Base-by-base conservation (phyloP, 2,888 invertebrate species). In the Acrobeloides nanus region DNA sequence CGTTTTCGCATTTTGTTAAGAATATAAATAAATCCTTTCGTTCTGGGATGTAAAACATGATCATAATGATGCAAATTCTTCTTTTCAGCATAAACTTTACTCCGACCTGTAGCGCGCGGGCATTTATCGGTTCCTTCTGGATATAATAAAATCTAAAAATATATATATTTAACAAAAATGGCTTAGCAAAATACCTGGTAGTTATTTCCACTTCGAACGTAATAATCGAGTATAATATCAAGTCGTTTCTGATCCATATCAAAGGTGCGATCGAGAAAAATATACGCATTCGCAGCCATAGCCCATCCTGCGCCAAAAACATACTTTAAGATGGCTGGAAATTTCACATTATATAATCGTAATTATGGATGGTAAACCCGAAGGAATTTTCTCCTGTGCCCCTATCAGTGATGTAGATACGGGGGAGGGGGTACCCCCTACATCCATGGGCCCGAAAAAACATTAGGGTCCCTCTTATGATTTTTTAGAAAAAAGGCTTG, bases 51-150 rank as follows among this genome's bases (percentile, higher is more conserved):
- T 3, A 89, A 77, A 1, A 86, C 84, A 70, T 83, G 82, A n/a
- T 83, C 79, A 72, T 85, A 87, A 40, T 76, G 75, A 54, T 77
- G 61, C 20, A 87, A 76, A 18, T 55, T 57, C 71, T 84, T 80
- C 55, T 80, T 80, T 17, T 76, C 76, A 0, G 88, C 88, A 75
- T 81, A 87, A 55, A 77, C 78, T 64, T 85, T 81, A 59, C 87
- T 87, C 32, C 81, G 82, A 18, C 74, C 77, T 59, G 82, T 82
- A 43, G 85, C 86, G 18, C 79, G 77, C 20, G 79, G 77, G 26
- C 85, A 85, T 48, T 87, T 77, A 74, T 89, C 87, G 0, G 89
- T 89, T 12, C 89, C 89, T 77, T 89, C 89, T 0, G 89, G 89
- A 69, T 84, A 83, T 55, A 89, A 78, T 26, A 89, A 77, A 37